Percentiles rank a stretch among this genome's conserved stretches.
Evolutionary conservation across 2,888 invertebrate species (phyloP).

Genomic region (Drosophila neotestacea): DNA sequence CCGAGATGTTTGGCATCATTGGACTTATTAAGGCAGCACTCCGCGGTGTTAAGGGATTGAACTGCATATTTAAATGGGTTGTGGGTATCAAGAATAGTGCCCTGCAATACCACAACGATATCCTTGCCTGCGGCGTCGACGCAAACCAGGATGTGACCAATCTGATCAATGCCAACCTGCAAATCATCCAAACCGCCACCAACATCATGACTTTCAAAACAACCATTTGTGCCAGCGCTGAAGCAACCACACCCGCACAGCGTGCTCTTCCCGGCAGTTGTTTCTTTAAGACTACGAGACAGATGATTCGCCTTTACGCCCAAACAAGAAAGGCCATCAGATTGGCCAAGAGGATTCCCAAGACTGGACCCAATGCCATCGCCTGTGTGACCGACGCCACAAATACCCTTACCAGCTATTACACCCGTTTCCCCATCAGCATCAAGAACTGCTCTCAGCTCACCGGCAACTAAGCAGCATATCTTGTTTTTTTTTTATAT

Average conservation of each 20-base stretch:
- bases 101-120: slow-evolving; percentile 43
- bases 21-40: slow-evolving; percentile 37
- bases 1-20: slow-evolving; percentile 12
- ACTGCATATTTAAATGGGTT: slow-evolving; percentile 70
- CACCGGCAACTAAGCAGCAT: slow-evolving; percentile 34
- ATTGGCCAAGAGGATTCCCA: slow-evolving; percentile 63
- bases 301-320: slow-evolving; percentile 46
- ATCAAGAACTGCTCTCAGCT: slow-evolving; percentile 66
- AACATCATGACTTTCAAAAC: slow-evolving; percentile 46
- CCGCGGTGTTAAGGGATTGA: slow-evolving; percentile 70
- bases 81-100: slow-evolving; percentile 58
- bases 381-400: slow-evolving; percentile 52
- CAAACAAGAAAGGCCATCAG: slow-evolving; percentile 44
- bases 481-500: not conserved
- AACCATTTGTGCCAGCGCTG: slow-evolving; percentile 49
- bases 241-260: slow-evolving; percentile 1
- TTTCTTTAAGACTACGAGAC: slow-evolving; percentile 40
- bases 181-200: slow-evolving; percentile 44
- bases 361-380: slow-evolving; percentile 62
- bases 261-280: slow-evolving; percentile 46
- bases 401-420: slow-evolving; percentile 49
- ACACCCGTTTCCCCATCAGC: slow-evolving; percentile 62
- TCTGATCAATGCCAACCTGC: slow-evolving; percentile 58
- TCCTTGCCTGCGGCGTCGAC: slow-evolving; percentile 58
- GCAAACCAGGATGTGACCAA: slow-evolving; percentile 62